These are phyloP conservation scores for Tetrao urogallus DNA, from an alignment of 2,113 vertebrate genomes.

Conservation along the genomic window DNA sequence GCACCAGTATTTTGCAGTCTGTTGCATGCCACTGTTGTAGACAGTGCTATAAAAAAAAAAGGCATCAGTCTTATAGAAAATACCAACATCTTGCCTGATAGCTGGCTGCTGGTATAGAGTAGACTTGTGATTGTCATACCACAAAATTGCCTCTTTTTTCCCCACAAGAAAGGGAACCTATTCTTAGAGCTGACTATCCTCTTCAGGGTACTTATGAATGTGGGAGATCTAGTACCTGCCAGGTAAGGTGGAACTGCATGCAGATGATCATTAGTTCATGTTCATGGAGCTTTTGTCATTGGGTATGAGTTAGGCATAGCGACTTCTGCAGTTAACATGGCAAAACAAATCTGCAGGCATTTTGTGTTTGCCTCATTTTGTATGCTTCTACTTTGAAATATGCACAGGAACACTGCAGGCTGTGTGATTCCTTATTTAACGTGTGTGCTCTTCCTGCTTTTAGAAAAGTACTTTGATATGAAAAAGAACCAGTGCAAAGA, in stretches of 20 bases:
- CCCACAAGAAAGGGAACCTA: not conserved
- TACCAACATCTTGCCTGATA: not conserved
- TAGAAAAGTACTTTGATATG: constrained; percentile 99
- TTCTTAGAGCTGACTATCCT: not conserved
- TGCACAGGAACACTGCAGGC: not conserved
- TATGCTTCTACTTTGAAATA: not conserved
- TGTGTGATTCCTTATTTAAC: not conserved
- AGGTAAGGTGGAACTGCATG: not conserved
- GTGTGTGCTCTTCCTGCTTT: constrained; percentile 5
- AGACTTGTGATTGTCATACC: not conserved
- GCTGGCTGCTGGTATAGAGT: not conserved
- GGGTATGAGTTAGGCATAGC: not conserved
- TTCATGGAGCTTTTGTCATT: not conserved
- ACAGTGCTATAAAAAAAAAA: not conserved
- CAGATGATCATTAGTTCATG: not conserved
- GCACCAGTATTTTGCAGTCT: not conserved
- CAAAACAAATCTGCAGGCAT: not conserved
- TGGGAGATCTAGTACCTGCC: not conserved
- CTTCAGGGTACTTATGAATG: not conserved
- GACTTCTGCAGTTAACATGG: not conserved
- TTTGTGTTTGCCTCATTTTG: not conserved
- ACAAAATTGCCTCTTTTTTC: not conserved
- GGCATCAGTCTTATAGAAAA: not conserved
- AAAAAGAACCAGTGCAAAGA: constrained; percentile 99
- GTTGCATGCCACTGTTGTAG: not conserved